These are phyloP conservation scores for Drusus annulatus DNA, from an alignment of 1,140 invertebrate species.

Conservation along the genomic window DNA sequence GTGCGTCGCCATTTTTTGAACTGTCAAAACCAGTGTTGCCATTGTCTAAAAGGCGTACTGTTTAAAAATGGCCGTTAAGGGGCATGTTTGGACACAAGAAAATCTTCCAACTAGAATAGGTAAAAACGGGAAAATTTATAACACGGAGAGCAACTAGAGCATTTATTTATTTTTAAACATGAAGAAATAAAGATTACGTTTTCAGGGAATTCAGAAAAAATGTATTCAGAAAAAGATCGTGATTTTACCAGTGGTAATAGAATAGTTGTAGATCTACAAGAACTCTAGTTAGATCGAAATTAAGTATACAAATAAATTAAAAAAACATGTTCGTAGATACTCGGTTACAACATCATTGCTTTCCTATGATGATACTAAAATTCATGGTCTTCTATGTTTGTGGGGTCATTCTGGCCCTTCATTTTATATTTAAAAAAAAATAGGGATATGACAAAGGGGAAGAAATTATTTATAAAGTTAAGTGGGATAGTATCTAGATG, in stretches of 20 bases:
- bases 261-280: too few species aligned
- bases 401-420: background rate
- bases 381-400: too few species aligned
- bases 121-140: background rate
- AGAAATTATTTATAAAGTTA: background rate
- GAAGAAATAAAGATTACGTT: background rate
- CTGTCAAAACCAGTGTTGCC: slow-evolving; percentile 50
- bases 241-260: too few species aligned
- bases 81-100: slow-evolving; percentile 5
- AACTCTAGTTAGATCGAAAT: too few species aligned
- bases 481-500: too few species aligned
- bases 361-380: too few species aligned
- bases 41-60: background rate
- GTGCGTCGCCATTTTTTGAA: slow-evolving; percentile 46
- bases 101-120: background rate
- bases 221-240: too few species aligned
- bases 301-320: too few species aligned
- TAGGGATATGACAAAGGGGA: background rate
- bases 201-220: background rate
- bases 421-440: background rate
- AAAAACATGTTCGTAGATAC: too few species aligned
- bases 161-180: background rate
- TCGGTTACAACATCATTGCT: too few species aligned
- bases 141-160: background rate
- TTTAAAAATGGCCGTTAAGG: background rate